Base-by-base conservation (phyloP, 92 coral and sea anemone genomes). In the Parazoanthus atlanticus region DNA sequence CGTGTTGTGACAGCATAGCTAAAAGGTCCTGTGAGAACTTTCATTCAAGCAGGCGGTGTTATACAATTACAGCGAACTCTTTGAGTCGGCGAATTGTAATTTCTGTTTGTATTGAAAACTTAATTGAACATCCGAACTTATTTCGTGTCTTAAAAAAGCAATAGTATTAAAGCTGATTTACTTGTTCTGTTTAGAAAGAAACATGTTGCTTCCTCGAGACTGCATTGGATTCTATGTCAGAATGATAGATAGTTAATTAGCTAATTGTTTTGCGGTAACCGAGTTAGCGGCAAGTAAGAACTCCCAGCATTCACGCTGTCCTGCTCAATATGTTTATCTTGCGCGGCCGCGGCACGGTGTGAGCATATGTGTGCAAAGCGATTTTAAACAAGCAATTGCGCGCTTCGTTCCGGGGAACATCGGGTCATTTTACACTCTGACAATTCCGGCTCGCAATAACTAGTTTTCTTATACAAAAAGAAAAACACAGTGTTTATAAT, bases 181-280 rank as follows among this genome's bases (percentile, higher is more conserved):
- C 28, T 81, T 82, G 34, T 36, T 36, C 31, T 15, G 16, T 66
- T 41, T 70, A 29, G 40, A 46, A 71, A 84, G 40, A 46, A 70
- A 84, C 41, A 72, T 41, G 52, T 84, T 84, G 58, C 74, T 23
- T 84, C 41, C 78, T 30, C 38, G 79, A 41, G 64, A 83, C 28
- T 52, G 86, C 86, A 65, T 43, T 43, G 87, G 79, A 17, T 84
- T 69, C 78, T 84, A 69, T 84, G 87, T 69, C 87, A 84, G 41
- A 84, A 72, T 84, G 87, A 84, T 84, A 70, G 87, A 84, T 84
- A 67, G 87, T 71, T 84, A 84, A 84, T 84, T 84, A 84, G 87
- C 87, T 84, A 84, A 84, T 84, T 84, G 87, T 43, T 71, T 84
- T 84, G 87, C 79, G 78, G 87, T 84, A 84, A 26, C 79, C 54